A percentile compares a stretch with the other conserved stretches of the same genome.
Conservation (phyloP, 2,888 invertebrate genomes). For the Ormyrus nitidulus region DNA sequence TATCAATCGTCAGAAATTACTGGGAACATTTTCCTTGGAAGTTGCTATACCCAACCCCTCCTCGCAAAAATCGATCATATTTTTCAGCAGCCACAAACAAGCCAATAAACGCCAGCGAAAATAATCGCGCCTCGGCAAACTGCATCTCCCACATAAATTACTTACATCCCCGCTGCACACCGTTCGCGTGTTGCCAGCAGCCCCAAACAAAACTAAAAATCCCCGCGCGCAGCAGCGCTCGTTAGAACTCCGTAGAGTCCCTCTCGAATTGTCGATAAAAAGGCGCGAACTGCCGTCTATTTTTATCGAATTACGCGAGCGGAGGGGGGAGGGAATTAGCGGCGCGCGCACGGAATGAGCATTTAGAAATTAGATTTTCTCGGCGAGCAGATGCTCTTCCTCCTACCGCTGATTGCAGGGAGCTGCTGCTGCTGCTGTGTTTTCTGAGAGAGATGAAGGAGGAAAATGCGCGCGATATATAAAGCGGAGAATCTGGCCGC, state of each 20-base stretch:
- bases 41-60: too few species aligned
- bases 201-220: too few species aligned
- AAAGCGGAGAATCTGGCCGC: conserved; percentile 47
- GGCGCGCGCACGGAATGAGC: conserved; percentile 53
- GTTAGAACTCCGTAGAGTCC: too few species aligned
- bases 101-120: neutral
- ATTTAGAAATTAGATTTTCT: conserved; percentile 71
- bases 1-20: too few species aligned
- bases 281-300: conserved; percentile 49
- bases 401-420: conserved; percentile 59
- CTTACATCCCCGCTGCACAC: too few species aligned
- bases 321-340: conserved; percentile 54
- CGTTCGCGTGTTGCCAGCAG: too few species aligned
- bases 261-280: too few species aligned
- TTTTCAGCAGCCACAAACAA: neutral
- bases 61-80: too few species aligned
- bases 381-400: conserved; percentile 55
- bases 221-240: too few species aligned
- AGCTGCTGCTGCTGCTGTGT: conserved; percentile 31
- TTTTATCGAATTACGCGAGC: conserved; percentile 69
- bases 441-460: neutral
- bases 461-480: conserved; percentile 47
- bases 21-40: too few species aligned
- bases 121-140: neutral
- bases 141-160: neutral